A percentile compares a stretch with the other conserved stretches of the same genome.
phyloP scores from a whole-genome alignment of 2,113 vertebrate species.

The Poeciliopsis occidentalis region DNA sequence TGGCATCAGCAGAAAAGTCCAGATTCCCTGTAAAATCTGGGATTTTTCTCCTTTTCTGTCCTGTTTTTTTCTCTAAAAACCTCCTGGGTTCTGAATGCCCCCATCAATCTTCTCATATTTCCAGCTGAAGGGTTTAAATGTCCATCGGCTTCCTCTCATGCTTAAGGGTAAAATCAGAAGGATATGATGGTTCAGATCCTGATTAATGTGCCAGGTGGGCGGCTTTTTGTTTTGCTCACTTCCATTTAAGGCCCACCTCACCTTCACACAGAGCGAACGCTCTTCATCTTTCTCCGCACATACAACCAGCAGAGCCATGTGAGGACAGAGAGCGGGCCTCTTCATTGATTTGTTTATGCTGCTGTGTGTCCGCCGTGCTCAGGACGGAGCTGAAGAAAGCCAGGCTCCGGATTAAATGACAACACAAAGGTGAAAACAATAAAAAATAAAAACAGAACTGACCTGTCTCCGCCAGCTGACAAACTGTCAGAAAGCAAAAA shows the following conservation, averaged over 20 bases:
- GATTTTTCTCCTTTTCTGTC: slow-evolving; percentile 2
- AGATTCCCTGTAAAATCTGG: slow-evolving; percentile 19
- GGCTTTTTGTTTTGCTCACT: slow-evolving; percentile 19
- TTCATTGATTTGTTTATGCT: slow-evolving; percentile 58
- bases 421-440: neutral
- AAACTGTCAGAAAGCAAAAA: slow-evolving; percentile 11
- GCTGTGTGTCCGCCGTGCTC: slow-evolving; percentile 28
- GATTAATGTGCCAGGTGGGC: slow-evolving; percentile 34
- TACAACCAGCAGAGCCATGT: neutral
- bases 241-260: neutral
- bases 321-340: slow-evolving; percentile 4
- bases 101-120: slow-evolving; percentile 20
- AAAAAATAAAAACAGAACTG: neutral
- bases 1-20: slow-evolving; percentile 9
- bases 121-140: neutral
- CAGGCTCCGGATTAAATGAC: neutral
- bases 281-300: slow-evolving; percentile 20
- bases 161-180: no score
- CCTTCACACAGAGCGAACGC: neutral
- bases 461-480: slow-evolving; percentile 19
- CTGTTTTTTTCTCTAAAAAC: neutral
- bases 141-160: slow-evolving; percentile 4
- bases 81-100: neutral
- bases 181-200: no score
- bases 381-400: slow-evolving; percentile 3